Conservation (phyloP, 2,113 vertebrate genomes). For the Benitochromis conjunctus region DNA sequence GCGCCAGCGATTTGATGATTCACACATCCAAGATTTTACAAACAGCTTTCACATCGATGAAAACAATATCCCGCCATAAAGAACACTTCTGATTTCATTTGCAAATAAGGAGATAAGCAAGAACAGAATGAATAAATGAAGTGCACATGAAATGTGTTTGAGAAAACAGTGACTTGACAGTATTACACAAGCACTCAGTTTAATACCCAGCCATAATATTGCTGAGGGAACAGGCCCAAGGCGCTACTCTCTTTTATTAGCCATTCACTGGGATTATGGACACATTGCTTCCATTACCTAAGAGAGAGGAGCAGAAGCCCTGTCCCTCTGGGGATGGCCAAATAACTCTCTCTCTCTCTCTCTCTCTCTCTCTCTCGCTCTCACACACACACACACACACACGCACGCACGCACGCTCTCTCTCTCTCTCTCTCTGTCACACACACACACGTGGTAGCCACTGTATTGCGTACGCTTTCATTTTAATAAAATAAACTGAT, state of each 20-base stretch:
- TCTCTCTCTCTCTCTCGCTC: rapidly evolving
- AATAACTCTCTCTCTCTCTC: conserved; percentile 37
- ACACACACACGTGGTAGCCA: neutral
- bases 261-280: conserved; percentile 73
- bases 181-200: conserved; percentile 72
- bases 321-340: conserved; percentile 44
- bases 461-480: neutral
- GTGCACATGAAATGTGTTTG: conserved; percentile 35
- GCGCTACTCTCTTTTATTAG: conserved; percentile 76
- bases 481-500: neutral
- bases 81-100: conserved; percentile 42
- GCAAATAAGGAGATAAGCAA: conserved; percentile 39
- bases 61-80: conserved; percentile 49
- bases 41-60: conserved; percentile 56
- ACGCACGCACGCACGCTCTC: no score
- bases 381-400: neutral
- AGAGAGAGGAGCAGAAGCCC: conserved; percentile 67
- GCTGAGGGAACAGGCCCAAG: conserved; percentile 65
- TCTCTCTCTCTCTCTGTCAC: no score
- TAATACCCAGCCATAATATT: conserved; percentile 68
- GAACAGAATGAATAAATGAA: conserved; percentile 51
- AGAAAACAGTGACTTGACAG: conserved; percentile 70
- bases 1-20: conserved; percentile 27
- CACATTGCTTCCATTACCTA: conserved; percentile 82
- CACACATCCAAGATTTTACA: conserved; percentile 38